Conservation (phyloP, 30 jellyfish, hydroid and myxozoan genomes). For the Phacellophora camtschatica region DNA sequence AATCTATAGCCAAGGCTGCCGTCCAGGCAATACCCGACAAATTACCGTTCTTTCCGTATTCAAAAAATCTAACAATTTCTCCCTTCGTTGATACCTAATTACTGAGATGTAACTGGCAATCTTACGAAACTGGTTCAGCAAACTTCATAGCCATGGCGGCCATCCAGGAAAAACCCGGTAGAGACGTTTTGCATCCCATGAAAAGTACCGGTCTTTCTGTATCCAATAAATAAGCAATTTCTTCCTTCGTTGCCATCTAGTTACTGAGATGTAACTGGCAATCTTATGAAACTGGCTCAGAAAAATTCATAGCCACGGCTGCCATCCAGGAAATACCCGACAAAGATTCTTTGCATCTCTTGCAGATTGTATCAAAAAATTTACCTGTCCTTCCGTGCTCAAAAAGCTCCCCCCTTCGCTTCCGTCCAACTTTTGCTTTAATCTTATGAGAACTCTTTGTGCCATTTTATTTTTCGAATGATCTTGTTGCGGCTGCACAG, state of each 20-base stretch:
- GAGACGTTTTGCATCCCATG: constrained; percentile 67
- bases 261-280: neutral
- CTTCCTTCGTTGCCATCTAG: too few relatives aligned
- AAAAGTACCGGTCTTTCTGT: too few relatives aligned
- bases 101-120: neutral
- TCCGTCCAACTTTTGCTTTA: constrained; percentile 88
- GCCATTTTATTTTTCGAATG: constrained; percentile 86
- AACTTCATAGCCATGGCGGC: too few relatives aligned
- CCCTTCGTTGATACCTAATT: too few relatives aligned
- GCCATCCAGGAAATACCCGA: constrained; percentile 97
- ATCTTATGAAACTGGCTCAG: neutral
- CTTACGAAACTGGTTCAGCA: too few relatives aligned
- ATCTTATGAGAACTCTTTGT: constrained; percentile 77
- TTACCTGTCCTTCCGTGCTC: constrained; percentile 91
- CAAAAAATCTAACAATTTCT: too few relatives aligned
- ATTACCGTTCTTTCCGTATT: too few relatives aligned
- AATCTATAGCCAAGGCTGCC: too few relatives aligned
- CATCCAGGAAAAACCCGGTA: too few relatives aligned
- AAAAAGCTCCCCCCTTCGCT: constrained; percentile 78
- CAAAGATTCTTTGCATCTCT: constrained; percentile 72
- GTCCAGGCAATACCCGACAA: too few relatives aligned
- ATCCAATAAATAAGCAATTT: too few relatives aligned
- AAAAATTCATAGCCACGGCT: constrained; percentile 74
- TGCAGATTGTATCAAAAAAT: constrained; percentile 87
- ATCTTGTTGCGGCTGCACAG: constrained; percentile 52